Base-by-base conservation (phyloP, 2,113 vertebrate species). In the Xenotilapia longispinis region DNA sequence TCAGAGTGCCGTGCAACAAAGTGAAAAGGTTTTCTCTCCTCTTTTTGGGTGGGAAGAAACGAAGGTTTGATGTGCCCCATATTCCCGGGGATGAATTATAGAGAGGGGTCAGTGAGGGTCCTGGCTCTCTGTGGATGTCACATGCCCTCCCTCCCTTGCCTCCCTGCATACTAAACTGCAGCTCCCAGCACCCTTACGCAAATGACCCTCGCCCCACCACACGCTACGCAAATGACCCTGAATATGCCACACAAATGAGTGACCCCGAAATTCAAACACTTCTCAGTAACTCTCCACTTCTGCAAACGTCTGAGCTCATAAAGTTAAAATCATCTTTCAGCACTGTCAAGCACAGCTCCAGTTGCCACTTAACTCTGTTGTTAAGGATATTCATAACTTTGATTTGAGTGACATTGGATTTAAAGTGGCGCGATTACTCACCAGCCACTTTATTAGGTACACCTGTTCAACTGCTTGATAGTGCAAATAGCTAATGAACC, bases 31-130 rank as follows among this genome's bases (percentile, higher is more conserved):
- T 91, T 86, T 87, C 73, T 90, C 86, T 93, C 70, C 89, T 93
- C 89, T 95, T 93, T 93, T 94, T 95, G 95, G 95, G 93, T 91
- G 92, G 90, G 88, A 90, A 87, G 81, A 89, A 93, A 86, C 85
- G 47, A 14, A 87, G 91, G 93, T 94, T 95, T 92, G 86, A 90
- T 91, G 88, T 91, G 89, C 91, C 87, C 89, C 82, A 84, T 94
- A 94, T 96, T 96, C 93, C 89, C 84, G 55, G 87, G 93, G 96
- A 97, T 97, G 95, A 97, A 97, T 97, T 96, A 97, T 97, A 95
- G 94, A 97, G 91, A 90, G 94, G 90, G 97, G 96, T 97, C 96
- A 97, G 91, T 42, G 86, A 93, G 95, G 96, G 96, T 96, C 95
- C 91, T 55, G 90, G 92, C 92, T 94, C 95, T 96, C 95, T 92